Conservation (phyloP, 1,140 invertebrate species). For the Drosophila nikananu region DNA sequence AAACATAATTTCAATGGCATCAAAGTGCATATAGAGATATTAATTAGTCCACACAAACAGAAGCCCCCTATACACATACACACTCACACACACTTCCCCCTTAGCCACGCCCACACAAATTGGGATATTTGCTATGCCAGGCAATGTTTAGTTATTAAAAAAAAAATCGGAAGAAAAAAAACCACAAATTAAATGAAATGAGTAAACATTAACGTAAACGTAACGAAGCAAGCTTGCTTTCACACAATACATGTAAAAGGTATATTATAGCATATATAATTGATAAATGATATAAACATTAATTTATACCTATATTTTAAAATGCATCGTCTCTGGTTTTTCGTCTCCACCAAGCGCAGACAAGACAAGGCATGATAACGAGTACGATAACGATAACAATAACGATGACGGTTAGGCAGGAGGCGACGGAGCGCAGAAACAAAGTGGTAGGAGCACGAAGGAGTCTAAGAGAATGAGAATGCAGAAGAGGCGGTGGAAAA, state of each 20-base stretch:
- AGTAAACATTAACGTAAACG: constrained; percentile 17
- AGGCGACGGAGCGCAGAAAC: background rate
- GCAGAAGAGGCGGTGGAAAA: constrained; percentile 21
- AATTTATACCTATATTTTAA: constrained; percentile 76
- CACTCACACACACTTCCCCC: constrained; percentile 16
- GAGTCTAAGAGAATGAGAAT: background rate
- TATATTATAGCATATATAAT: constrained; percentile 81
- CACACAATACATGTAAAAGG: constrained; percentile 80
- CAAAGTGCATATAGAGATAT: constrained; percentile 43
- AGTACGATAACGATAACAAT: constrained; percentile 12
- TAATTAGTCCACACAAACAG: constrained; percentile 35
- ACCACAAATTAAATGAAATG: constrained; percentile 37
- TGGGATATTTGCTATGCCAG: constrained; percentile 53
- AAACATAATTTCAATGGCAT: constrained; percentile 27
- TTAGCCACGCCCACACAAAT: constrained; percentile 28
- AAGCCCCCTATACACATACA: constrained; percentile 5
- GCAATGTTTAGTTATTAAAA: constrained; percentile 75
- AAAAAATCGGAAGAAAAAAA: constrained; percentile 18
- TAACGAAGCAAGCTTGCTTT: constrained; percentile 72
- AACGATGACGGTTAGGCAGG: constrained; percentile 6
- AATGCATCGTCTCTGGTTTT: constrained; percentile 76
- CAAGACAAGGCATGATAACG: constrained; percentile 34
- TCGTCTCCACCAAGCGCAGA: constrained; percentile 65
- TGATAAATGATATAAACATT: constrained; percentile 76
- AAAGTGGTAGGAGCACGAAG: constrained; percentile 3